Base-by-base conservation (phyloP, 2,888 invertebrate genomes). In the Iphiclides podalirius region DNA sequence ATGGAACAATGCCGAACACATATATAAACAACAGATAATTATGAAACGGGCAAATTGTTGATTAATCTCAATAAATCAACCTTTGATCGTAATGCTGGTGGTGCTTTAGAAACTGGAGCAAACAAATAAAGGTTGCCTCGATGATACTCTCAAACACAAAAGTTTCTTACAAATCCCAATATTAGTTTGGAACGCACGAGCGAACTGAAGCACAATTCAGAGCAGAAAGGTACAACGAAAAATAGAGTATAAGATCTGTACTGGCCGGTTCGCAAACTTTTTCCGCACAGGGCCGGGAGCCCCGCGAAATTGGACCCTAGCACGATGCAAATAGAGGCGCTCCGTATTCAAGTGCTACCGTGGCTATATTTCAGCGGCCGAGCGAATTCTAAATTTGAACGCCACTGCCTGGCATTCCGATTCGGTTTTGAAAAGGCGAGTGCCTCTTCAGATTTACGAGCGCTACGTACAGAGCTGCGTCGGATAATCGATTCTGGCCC, bases 381-480 rank as follows among this genome's bases (percentile, higher is more conserved):
- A 61, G 66, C 64, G 66, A 65, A 70, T 73, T 70, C 75, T 78
- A 78, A 75, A 79, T 77, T 75, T 77, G 72, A 70, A 73, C 75
- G 61, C 60, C 61, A 64, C 70, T 71, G 66, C 51, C 63, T 60
- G 64, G 70, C 70, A 73, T 74, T 72, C 73, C 72, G 70, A 72
- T 72, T 72, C 70, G 67, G 71, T 74, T 75, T 76, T 72, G 67
- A 76, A 76, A 76, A 74, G 70, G 66, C 74, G 64, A 77, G 73
- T 71, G 74, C 65, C 72, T 71, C 70, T 79, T 74, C 63, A 72
- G 78, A 76, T 77, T 77, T 75, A 72, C 68, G 66, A 63, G 57
- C 58, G 65, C 57, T 59, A 54, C 64, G 64, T 62, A 60, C 52
- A 50, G 52, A 23, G 60, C 58, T 52, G 53, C 58, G 58, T 38